Conservation (phyloP, 2,888 invertebrate species). For the Protophormia terraenovae region DNA sequence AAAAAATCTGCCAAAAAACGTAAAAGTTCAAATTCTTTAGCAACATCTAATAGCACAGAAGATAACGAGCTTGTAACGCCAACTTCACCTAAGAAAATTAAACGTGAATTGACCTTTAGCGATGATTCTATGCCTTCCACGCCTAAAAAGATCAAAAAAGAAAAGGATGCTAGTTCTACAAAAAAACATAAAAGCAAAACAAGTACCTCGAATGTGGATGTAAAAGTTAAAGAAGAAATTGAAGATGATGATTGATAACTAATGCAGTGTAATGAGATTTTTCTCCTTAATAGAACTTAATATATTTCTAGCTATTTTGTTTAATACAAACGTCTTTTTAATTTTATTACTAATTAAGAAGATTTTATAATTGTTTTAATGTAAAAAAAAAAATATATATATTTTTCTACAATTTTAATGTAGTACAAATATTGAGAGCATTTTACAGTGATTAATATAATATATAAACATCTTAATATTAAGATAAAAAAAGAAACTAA, state of each 20-base stretch:
- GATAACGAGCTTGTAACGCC: neutral
- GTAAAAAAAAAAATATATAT: neutral
- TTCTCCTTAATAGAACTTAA: neutral
- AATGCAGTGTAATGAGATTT: neutral
- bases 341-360: neutral
- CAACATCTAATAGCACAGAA: neutral
- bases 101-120: conserved; percentile 66
- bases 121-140: neutral
- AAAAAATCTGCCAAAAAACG: conserved; percentile 52
- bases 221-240: conserved; percentile 29
- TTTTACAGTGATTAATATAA: neutral
- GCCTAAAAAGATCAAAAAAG: conserved; percentile 41
- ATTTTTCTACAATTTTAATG: neutral
- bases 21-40: neutral
- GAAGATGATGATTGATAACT: conserved; percentile 8
- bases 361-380: neutral
- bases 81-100: conserved; percentile 62
- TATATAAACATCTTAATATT: neutral
- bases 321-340: neutral
- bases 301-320: neutral
- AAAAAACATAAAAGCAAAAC: conserved; percentile 59
- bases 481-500: neutral
- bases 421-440: conserved; percentile 3
- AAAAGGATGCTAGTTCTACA: neutral
- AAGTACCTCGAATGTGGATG: neutral